A percentile compares a stretch with the other conserved stretches of the same genome.
Conservation (phyloP, 2,888 invertebrate genomes). For the Trachelus stipa region DNA sequence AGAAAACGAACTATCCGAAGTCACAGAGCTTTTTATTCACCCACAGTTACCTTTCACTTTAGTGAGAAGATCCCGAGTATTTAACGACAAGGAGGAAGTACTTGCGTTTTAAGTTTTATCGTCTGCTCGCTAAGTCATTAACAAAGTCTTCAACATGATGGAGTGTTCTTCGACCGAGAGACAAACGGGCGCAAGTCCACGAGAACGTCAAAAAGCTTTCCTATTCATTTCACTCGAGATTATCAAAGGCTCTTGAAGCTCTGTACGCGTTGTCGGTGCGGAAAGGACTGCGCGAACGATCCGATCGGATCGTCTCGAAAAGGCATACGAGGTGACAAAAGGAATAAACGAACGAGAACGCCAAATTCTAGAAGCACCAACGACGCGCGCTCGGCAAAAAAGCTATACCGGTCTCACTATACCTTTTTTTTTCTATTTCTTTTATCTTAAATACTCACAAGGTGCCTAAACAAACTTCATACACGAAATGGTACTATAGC, state of each 20-base stretch:
- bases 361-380: constrained; percentile 23
- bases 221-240: not conserved
- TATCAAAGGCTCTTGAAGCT: not conserved
- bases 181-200: not conserved
- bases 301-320: not conserved
- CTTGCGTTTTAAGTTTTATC: constrained; percentile 11
- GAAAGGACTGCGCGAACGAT: not conserved
- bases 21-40: constrained; percentile 17
- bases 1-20: not conserved
- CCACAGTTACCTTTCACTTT: constrained; percentile 15
- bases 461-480: constrained; percentile 22
- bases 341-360: not conserved
- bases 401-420: not conserved
- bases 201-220: not conserved
- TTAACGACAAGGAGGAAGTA: constrained; percentile 31
- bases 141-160: constrained; percentile 5
- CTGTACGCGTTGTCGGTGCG: not conserved
- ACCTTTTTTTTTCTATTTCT: not conserved
- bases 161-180: not conserved
- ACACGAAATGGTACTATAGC: constrained; percentile 29
- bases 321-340: not conserved
- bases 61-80: constrained; percentile 33
- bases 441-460: constrained; percentile 19
- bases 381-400: constrained; percentile 37
- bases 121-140: constrained; percentile 5